phyloP scores from a whole-genome alignment of 2,113 vertebrate genomes.

The Ammospiza nelsoni region DNA sequence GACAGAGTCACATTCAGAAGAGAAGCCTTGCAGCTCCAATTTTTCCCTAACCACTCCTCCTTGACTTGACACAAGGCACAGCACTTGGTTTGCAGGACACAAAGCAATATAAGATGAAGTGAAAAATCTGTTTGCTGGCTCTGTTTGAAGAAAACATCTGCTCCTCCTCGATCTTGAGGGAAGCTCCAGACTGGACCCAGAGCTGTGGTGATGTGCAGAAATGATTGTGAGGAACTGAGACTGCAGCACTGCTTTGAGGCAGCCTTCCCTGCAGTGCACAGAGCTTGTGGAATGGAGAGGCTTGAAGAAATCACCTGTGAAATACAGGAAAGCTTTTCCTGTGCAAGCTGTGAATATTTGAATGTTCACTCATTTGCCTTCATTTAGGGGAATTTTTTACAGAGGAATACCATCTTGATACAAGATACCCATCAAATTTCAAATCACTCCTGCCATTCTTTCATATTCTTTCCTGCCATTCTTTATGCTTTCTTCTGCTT shows the following conservation, averaged over 20 bases:
- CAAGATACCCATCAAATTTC: neutral
- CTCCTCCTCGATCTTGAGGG: neutral
- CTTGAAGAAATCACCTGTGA: neutral
- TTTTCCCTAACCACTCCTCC: neutral
- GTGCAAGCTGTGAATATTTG: neutral
- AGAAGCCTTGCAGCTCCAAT: neutral
- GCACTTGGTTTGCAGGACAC: neutral
- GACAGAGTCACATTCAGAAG: neutral
- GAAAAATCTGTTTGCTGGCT: neutral
- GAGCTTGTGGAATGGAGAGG: neutral
- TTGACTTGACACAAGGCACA: neutral
- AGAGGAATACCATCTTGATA: neutral
- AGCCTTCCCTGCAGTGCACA: neutral
- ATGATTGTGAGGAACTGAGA: neutral
- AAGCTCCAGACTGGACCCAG: neutral
- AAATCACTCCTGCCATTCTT: neutral
- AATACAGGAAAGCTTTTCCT: neutral
- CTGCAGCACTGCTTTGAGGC: neutral
- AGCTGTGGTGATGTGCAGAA: neutral
- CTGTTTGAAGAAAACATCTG: neutral
- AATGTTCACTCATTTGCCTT: neutral
- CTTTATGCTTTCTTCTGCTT: neutral
- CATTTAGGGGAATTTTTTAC: neutral
- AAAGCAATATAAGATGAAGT: neutral
- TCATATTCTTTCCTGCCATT: neutral